Evolutionary conservation across 2,888 invertebrate species (phyloP).

Genomic region (Chrysotoxum bicinctum): DNA sequence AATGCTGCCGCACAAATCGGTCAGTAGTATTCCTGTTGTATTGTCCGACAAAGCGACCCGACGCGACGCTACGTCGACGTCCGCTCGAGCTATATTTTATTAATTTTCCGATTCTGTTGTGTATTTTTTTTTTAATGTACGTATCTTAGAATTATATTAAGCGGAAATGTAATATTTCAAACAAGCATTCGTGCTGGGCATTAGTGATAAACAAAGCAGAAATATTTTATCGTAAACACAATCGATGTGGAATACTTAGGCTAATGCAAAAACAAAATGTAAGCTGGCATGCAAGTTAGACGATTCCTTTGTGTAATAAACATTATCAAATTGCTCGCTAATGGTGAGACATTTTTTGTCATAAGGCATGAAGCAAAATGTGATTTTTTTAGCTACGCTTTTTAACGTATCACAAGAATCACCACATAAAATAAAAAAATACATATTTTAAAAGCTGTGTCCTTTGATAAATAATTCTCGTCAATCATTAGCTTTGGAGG

Average conservation of each 20-base stretch:
- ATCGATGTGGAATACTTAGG: conserved; percentile 51
- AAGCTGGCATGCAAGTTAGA: conserved; percentile 42
- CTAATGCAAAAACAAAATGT: conserved; percentile 59
- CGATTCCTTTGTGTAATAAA: conserved; percentile 4
- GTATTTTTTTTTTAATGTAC: background rate
- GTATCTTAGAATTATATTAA: conserved; percentile 16
- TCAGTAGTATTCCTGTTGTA: conserved; percentile 56
- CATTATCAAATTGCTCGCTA: conserved; percentile 9
- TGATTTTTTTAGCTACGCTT: conserved; percentile 8
- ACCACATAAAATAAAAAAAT: background rate
- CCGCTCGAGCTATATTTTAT: conserved; percentile 11
- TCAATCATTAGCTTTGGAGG: background rate
- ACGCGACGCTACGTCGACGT: background rate
- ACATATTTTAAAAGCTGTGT: background rate
- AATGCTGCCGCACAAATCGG: conserved; percentile 37
- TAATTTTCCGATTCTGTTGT: conserved; percentile 7
- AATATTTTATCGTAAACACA: conserved; percentile 38
- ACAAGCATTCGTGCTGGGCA: conserved; percentile 29
- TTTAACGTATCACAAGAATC: background rate
- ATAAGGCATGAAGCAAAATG: background rate
- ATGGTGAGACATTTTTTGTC: background rate
- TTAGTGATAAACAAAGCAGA: conserved; percentile 29
- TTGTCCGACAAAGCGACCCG: conserved; percentile 18
- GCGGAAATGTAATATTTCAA: conserved; percentile 27
- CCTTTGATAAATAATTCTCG: background rate